Percentiles rank a stretch among this genome's conserved stretches.
phyloP scores from a whole-genome alignment of 2,888 invertebrate genomes.

The Phasia obesa region DNA sequence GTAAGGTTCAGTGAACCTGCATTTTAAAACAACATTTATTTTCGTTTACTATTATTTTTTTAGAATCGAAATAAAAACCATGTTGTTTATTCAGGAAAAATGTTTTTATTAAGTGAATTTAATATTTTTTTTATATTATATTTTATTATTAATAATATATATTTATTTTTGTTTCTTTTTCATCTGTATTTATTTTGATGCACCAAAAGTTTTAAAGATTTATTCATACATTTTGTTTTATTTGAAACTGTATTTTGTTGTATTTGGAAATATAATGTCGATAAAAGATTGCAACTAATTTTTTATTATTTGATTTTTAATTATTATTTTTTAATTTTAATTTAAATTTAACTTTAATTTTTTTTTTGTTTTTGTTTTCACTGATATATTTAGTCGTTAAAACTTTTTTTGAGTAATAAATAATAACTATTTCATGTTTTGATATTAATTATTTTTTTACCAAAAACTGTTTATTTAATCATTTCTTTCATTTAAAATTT shows the following conservation, averaged over 20 bases:
- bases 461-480: constrained; percentile 35
- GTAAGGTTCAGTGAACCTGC: no score
- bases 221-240: constrained; percentile 61
- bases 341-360: constrained; percentile 41
- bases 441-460: constrained; percentile 6
- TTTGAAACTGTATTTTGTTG: constrained; percentile 51
- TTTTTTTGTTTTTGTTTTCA: constrained; percentile 7
- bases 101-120: constrained; percentile 77
- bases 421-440: constrained; percentile 51
- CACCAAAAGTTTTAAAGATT: constrained; percentile 73
- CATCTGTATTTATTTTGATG: constrained; percentile 73
- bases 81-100: constrained; percentile 79
- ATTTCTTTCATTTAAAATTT: constrained; percentile 36
- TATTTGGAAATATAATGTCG: constrained; percentile 71
- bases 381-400: constrained; percentile 50
- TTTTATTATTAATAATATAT: constrained; percentile 72
- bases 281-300: constrained; percentile 67
- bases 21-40: no score
- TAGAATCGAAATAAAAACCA: constrained; percentile 35
- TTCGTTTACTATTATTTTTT: no score
- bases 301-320: constrained; percentile 64
- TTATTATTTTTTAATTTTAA: constrained; percentile 34
- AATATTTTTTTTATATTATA: constrained; percentile 62
- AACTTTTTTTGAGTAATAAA: constrained; percentile 48
- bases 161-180: constrained; percentile 65